Percentiles rank a stretch among this genome's conserved stretches.
phyloP scores from a whole-genome alignment of 2,888 invertebrate genomes.

The Melinaea menophilus region DNA sequence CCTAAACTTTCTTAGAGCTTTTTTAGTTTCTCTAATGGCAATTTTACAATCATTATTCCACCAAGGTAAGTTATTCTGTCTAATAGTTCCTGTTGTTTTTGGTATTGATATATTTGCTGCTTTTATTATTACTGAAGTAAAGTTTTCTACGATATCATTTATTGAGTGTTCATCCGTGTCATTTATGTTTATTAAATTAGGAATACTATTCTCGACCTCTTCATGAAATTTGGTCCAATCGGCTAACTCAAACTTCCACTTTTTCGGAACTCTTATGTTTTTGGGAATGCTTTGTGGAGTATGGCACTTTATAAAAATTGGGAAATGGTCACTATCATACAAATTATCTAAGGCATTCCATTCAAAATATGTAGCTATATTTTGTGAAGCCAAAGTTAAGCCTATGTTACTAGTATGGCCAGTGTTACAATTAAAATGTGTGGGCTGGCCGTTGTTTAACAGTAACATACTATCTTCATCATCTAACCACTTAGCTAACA shows the following conservation, averaged over 20 bases:
- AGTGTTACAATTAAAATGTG: slow-evolving; percentile 21
- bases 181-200: neutral
- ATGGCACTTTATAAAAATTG: slow-evolving; percentile 16
- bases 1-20: slow-evolving; percentile 7
- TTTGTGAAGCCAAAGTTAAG: slow-evolving; percentile 27
- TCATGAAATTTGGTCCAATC: slow-evolving; percentile 11
- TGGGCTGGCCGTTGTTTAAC: slow-evolving; percentile 20
- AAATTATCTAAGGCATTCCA: slow-evolving; percentile 31
- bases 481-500: slow-evolving; percentile 19
- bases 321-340: slow-evolving; percentile 29
- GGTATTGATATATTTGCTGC: slow-evolving; percentile 6
- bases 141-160: neutral
- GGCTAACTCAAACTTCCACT: slow-evolving; percentile 18
- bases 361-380: slow-evolving; percentile 30
- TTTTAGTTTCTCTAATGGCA: slow-evolving; percentile 10
- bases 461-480: slow-evolving; percentile 12
- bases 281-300: neutral
- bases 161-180: neutral
- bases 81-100: slow-evolving; percentile 7
- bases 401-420: slow-evolving; percentile 23
- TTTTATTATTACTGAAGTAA: slow-evolving; percentile 1
- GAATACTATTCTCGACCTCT: slow-evolving; percentile 13
- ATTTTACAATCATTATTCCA: slow-evolving; percentile 16
- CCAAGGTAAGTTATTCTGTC: slow-evolving; percentile 8
- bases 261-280: slow-evolving; percentile 3